These are phyloP conservation scores for Arvicanthis niloticus DNA, from an alignment of 2,113 vertebrate species.

Conservation along the genomic window DNA sequence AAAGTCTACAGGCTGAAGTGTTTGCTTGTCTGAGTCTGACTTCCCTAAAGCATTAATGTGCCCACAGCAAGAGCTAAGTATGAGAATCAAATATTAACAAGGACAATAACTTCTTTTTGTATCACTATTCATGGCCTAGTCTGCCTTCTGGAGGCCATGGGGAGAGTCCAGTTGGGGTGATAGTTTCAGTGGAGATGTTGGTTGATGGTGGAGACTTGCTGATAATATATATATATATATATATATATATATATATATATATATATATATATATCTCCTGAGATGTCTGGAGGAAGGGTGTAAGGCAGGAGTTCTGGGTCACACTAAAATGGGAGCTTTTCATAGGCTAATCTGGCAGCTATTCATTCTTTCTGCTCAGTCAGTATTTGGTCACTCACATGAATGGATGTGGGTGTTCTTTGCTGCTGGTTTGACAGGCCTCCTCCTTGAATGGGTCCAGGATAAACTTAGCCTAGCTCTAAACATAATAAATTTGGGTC, in stretches of 20 bases:
- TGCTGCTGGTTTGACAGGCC: slow-evolving; percentile 76
- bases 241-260: background rate
- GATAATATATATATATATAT: background rate
- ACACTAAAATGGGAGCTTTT: background rate
- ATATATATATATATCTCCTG: background rate
- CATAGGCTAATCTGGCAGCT: slow-evolving; percentile 69
- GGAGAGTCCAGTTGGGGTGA: slow-evolving; percentile 73
- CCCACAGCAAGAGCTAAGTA: background rate
- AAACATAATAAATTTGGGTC: slow-evolving; percentile 53
- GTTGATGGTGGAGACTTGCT: slow-evolving; percentile 78
- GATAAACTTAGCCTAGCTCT: slow-evolving; percentile 75
- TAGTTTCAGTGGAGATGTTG: slow-evolving; percentile 77
- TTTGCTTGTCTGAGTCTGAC: slow-evolving; percentile 43
- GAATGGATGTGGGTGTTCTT: slow-evolving; percentile 76
- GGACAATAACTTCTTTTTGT: background rate
- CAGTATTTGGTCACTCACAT: slow-evolving; percentile 71
- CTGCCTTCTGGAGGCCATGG: slow-evolving; percentile 75
- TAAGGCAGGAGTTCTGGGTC: background rate
- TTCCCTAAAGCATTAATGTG: background rate
- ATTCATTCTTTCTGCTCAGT: slow-evolving; percentile 62
- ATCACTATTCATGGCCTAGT: background rate
- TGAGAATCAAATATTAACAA: background rate
- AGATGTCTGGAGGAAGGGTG: background rate
- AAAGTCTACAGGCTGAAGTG: background rate
- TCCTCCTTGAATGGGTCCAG: slow-evolving; percentile 76